A percentile compares a stretch with the other conserved stretches of the same genome.
Evolutionary conservation across 2,797 vertebrate species (phyloP).

Genomic region (Phalanger gymnotis): DNA sequence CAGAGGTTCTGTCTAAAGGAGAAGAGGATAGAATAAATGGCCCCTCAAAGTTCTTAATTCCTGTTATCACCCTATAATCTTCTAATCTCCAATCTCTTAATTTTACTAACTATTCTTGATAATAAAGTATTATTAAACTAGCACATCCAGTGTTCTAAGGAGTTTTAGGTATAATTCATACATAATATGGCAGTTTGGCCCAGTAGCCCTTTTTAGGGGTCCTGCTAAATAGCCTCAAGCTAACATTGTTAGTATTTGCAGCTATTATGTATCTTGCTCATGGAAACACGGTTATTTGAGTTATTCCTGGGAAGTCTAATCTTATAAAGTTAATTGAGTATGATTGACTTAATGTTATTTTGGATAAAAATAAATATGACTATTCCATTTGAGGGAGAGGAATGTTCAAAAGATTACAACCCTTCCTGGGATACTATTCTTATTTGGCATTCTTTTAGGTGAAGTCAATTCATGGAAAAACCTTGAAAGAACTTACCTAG

Average conservation of each 20-base stretch:
- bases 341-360: constrained; percentile 28
- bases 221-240: not conserved
- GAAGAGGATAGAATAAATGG: not conserved
- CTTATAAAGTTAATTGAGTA: not conserved
- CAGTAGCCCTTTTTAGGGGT: not conserved
- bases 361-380: not conserved
- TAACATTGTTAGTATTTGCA: not conserved
- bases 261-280: not conserved
- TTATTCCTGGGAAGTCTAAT: not conserved
- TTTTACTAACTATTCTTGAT: not conserved
- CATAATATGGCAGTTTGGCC: not conserved
- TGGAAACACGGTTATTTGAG: not conserved
- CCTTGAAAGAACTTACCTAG: not conserved
- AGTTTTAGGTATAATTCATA: not conserved
- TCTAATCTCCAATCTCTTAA: not conserved
- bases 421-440: not conserved
- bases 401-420: not conserved
- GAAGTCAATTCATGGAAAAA: not conserved
- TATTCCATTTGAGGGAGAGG: not conserved
- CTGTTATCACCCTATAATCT: not conserved
- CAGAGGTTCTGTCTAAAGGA: not conserved
- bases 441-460: not conserved
- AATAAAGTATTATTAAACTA: not conserved
- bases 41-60: not conserved
- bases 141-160: not conserved